Evolutionary conservation across 2,113 vertebrate species (phyloP).

Genomic region (Gambusia affinis): DNA sequence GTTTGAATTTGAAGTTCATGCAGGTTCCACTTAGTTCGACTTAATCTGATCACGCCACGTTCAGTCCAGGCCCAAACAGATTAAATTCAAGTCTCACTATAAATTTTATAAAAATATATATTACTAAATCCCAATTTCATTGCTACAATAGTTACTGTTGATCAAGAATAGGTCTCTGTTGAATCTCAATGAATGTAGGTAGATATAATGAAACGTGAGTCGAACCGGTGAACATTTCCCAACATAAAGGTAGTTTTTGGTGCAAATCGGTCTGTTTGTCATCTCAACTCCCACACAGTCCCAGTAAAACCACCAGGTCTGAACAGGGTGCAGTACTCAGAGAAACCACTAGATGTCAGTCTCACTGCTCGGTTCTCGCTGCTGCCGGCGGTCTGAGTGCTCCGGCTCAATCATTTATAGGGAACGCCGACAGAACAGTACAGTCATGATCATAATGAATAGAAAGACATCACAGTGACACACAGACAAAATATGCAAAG

Average conservation of each 20-base stretch:
- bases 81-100: not conserved
- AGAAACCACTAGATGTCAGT: conserved; percentile 78
- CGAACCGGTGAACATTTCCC: no score
- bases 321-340: not conserved
- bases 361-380: conserved; percentile 49
- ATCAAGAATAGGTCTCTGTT: no score
- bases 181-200: not conserved
- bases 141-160: not conserved
- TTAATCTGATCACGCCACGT: not conserved
- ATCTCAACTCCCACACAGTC: not conserved
- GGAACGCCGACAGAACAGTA: conserved; percentile 37
- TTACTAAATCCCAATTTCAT: not conserved
- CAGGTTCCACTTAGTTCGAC: not conserved
- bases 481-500: conserved; percentile 3
- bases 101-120: not conserved
- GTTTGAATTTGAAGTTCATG: not conserved
- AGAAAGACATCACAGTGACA: conserved; percentile 18
- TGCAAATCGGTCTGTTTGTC: conserved; percentile 2
- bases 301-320: not conserved
- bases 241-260: not conserved
- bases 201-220: not conserved
- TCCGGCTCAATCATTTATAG: conserved; percentile 11
- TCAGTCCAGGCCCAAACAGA: not conserved
- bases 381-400: conserved; percentile 1
- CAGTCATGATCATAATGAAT: conserved; percentile 30